phyloP scores from a whole-genome alignment of 2,888 invertebrate genomes.

The Lutraria lutraria region DNA sequence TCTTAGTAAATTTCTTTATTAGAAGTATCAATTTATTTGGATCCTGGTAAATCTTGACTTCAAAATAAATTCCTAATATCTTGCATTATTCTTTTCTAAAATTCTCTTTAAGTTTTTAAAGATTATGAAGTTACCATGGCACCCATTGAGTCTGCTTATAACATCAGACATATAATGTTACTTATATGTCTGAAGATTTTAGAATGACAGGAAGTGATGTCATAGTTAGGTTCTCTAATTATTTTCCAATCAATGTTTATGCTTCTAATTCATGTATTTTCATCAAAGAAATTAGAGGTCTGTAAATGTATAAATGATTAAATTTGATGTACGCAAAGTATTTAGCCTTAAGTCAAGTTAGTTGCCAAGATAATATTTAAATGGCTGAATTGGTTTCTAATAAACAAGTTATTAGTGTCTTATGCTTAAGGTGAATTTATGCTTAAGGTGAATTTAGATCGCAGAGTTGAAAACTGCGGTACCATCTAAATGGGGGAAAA shows the following conservation, averaged over 20 bases:
- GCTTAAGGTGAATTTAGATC: background rate
- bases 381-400: constrained; percentile 7
- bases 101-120: background rate
- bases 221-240: background rate
- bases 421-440: constrained; percentile 11
- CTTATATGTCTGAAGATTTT: background rate
- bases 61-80: background rate
- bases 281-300: background rate
- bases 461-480: background rate
- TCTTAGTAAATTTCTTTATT: no score
- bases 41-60: background rate
- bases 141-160: background rate
- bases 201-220: background rate
- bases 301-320: constrained; percentile 14
- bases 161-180: background rate
- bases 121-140: background rate
- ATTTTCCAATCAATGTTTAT: background rate
- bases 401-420: constrained; percentile 4
- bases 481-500: constrained; percentile 50
- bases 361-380: constrained; percentile 3
- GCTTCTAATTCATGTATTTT: background rate
- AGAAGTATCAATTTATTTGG: background rate
- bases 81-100: background rate
- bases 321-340: background rate
- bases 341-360: background rate